phyloP scores from a whole-genome alignment of 2,113 vertebrate species.

The Sclerurus mexicanus region DNA sequence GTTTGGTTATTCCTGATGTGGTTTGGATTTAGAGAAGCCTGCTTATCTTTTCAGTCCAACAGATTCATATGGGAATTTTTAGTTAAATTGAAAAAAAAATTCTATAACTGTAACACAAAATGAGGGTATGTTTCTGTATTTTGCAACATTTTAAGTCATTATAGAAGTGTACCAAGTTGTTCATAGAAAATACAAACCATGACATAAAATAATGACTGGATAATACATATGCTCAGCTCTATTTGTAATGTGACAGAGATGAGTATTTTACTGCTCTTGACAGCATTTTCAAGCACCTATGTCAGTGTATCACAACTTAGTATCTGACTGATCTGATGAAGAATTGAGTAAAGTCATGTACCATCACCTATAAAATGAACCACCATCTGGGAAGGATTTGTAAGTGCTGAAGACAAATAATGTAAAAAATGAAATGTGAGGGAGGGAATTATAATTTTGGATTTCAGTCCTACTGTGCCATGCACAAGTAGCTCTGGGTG shows the following conservation, averaged over 20 bases:
- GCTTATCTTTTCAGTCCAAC: not conserved
- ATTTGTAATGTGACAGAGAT: not conserved
- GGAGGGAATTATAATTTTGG: not conserved
- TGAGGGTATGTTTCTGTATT: not conserved
- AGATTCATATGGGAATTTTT: not conserved
- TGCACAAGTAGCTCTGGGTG: not conserved
- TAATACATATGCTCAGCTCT: conserved; percentile 6
- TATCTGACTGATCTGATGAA: not conserved
- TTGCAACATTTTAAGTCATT: conserved; percentile 32
- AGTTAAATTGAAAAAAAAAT: not conserved
- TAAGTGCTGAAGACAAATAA: not conserved
- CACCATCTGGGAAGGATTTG: not conserved
- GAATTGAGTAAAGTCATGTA: not conserved
- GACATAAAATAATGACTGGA: conserved; percentile 56
- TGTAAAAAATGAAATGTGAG: not conserved
- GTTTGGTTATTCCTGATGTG: not conserved
- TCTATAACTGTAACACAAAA: not conserved
- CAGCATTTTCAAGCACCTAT: conserved; percentile 24
- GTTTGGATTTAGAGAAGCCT: not conserved
- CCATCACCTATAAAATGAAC: not conserved
- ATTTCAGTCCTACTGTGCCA: not conserved
- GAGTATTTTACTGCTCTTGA: conserved; percentile 1
- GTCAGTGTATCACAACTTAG: not conserved
- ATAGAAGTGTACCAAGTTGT: conserved; percentile 7
- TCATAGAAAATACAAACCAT: conserved; percentile 39